Evolutionary conservation across 2,797 vertebrate species (phyloP).

Genomic region (Gastrophryne carolinensis): DNA sequence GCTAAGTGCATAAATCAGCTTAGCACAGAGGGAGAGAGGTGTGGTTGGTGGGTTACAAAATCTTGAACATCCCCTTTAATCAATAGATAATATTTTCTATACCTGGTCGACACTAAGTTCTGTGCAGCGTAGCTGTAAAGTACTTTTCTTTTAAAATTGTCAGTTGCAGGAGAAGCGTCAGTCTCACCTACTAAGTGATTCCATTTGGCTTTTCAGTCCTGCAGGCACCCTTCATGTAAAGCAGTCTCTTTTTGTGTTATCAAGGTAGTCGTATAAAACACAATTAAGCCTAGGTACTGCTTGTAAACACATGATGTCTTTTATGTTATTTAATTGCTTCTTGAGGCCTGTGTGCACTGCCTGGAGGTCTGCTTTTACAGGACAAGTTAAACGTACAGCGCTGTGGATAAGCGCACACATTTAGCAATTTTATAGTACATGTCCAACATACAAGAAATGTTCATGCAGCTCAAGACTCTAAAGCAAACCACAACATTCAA

Average conservation of each 20-base stretch:
- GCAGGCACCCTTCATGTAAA: not conserved
- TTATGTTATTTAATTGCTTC: not conserved
- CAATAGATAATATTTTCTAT: not conserved
- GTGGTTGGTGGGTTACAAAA: not conserved
- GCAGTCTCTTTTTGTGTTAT: not conserved
- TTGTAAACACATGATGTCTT: not conserved
- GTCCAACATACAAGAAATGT: not conserved
- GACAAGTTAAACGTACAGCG: not conserved
- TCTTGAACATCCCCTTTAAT: not conserved
- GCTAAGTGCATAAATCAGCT: no score
- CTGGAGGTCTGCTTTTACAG: not conserved
- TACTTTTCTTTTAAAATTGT: not conserved
- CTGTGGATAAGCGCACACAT: not conserved
- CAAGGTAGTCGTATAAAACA: not conserved
- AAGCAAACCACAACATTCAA: not conserved
- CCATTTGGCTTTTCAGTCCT: not conserved
- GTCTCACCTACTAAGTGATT: not conserved
- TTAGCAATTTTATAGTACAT: not conserved
- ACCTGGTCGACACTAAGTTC: not conserved
- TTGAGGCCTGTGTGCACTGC: not conserved
- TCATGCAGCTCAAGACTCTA: not conserved
- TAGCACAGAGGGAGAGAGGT: not conserved
- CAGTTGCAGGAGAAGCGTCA: not conserved
- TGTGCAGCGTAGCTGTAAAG: not conserved
- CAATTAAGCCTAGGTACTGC: not conserved